A percentile compares a stretch with the other conserved stretches of the same genome.
phyloP scores from a whole-genome alignment of 2,113 vertebrate species.

The Crocuta crocuta region DNA sequence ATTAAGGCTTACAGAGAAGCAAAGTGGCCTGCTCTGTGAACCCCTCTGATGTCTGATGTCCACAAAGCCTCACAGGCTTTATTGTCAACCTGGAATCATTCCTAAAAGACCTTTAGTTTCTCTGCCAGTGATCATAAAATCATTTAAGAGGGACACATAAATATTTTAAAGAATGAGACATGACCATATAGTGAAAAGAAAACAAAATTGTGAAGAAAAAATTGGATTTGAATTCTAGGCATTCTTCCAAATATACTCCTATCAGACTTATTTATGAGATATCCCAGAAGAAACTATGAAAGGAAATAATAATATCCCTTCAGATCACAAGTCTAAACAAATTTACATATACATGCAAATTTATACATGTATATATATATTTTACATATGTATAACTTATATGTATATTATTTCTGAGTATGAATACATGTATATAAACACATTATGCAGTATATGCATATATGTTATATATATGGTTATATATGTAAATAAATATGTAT shows the following conservation, averaged over 20 bases:
- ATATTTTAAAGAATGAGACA: not conserved
- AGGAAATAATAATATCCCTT: not conserved
- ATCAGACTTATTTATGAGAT: not conserved
- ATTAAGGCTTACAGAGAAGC: not conserved
- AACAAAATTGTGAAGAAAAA: not conserved
- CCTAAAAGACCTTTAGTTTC: not conserved
- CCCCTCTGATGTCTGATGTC: not conserved
- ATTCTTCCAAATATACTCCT: not conserved
- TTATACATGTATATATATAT: not conserved
- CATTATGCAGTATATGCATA: not conserved
- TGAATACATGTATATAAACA: not conserved
- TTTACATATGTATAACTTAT: not conserved
- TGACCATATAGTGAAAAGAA: not conserved
- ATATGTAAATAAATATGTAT: not conserved
- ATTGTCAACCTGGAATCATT: not conserved
- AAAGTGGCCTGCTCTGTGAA: not conserved
- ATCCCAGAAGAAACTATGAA: not conserved
- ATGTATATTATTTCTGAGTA: not conserved
- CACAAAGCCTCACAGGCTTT: not conserved
- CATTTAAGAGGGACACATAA: not conserved
- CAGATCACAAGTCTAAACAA: not conserved
- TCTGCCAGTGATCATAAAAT: not conserved
- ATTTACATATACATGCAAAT: not conserved
- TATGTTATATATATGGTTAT: not conserved
- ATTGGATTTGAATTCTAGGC: not conserved